Percentiles rank a stretch among this genome's conserved stretches.
These are phyloP conservation scores for Aselliscus stoliczkanus DNA, from an alignment of 2,797 vertebrate species.

Conservation along the genomic window DNA sequence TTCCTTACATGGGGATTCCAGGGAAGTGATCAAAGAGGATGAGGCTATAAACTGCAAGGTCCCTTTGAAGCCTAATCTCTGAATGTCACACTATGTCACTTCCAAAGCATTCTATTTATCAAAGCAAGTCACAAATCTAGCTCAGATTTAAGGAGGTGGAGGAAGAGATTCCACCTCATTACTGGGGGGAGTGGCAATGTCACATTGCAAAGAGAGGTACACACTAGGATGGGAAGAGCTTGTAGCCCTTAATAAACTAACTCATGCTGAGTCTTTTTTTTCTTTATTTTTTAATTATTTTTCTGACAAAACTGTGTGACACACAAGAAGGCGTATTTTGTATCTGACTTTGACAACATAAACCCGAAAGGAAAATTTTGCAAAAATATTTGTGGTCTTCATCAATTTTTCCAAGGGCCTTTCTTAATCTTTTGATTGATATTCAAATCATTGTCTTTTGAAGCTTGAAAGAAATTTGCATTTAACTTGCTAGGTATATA, in stretches of 20 bases:
- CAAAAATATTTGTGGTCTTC: slow-evolving; percentile 2
- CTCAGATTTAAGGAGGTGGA: neutral
- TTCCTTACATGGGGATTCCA: neutral
- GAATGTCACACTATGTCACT: neutral
- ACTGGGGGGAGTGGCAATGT: neutral
- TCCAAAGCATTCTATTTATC: neutral
- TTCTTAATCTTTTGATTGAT: slow-evolving; percentile 28
- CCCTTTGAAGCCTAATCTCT: neutral
- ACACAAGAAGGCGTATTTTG: neutral
- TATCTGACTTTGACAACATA: neutral
- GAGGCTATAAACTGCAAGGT: neutral
- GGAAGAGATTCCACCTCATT: neutral
- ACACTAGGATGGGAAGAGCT: neutral
- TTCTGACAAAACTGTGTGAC: neutral
- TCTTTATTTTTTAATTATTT: neutral
- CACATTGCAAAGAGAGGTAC: neutral
- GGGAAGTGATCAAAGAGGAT: neutral
- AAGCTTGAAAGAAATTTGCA: slow-evolving; percentile 41
- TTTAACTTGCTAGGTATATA: neutral
- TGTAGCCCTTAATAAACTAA: neutral
- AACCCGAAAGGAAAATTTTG: neutral
- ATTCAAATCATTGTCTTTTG: slow-evolving; percentile 42
- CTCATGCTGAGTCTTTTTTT: neutral
- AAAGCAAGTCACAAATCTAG: neutral
- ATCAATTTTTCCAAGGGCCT: neutral